Conservation (phyloP, 2,888 invertebrate genomes). For the Mycogona germanica region DNA sequence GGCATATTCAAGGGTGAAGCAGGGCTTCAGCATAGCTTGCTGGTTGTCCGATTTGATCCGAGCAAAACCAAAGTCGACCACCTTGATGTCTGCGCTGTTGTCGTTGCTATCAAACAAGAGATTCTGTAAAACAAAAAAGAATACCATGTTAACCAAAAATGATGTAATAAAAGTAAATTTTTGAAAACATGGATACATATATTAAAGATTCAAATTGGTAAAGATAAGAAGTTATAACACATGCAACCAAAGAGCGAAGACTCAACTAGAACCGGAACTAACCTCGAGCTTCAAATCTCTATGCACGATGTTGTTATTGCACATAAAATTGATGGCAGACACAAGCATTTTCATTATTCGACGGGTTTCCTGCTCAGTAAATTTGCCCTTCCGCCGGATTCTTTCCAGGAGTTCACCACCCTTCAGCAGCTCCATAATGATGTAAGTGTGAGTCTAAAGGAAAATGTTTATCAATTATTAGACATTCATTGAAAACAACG, state of each 20-base stretch:
- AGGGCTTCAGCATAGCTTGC: conserved; percentile 58
- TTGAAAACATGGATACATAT: background rate
- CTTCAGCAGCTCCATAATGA: conserved; percentile 70
- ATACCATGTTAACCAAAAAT: too few species aligned
- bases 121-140: too few species aligned
- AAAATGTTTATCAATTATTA: too few species aligned
- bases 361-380: conserved; percentile 68
- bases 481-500: too few species aligned
- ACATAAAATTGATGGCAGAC: conserved; percentile 72
- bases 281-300: conserved; percentile 92
- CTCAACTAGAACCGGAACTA: conserved; percentile 16
- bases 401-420: conserved; percentile 69
- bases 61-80: conserved; percentile 96
- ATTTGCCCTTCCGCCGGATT: conserved; percentile 49
- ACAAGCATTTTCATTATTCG: conserved; percentile 67
- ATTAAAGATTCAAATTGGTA: too few species aligned
- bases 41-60: conserved; percentile 50
- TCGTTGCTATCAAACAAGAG: conserved; percentile 49
- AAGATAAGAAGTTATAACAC: background rate
- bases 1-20: conserved; percentile 88
- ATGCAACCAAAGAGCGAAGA: background rate
- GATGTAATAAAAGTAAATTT: too few species aligned
- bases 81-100: conserved; percentile 55
- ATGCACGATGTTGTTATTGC: conserved; percentile 71
- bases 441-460: conserved; percentile 61